Evolutionary conservation across 2,888 invertebrate species (phyloP), one percentile per base, ranked within the genome.

Genomic region (Sinopyrophorus schimmeli): DNA sequence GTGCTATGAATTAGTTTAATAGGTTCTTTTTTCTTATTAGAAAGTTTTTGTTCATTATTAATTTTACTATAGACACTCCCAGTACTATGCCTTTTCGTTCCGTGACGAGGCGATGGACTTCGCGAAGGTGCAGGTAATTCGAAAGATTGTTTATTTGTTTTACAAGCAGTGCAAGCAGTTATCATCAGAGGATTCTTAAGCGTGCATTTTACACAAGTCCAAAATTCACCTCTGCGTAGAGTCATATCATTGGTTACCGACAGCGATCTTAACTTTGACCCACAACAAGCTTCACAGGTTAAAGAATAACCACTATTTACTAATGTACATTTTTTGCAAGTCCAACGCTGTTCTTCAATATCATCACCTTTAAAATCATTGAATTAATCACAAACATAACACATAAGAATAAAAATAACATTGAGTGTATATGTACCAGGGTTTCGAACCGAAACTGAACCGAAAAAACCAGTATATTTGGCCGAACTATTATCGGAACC

Each of bases 281-380:
- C 89, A 24, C 89, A 89, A 70, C 95, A 95, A 0, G 90, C 92
- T 6, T 87, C 86, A 70, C 95, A 95, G 0, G 85, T 84, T 49
- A 81, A 77, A 0, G 84, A 81, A 12, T 80, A 75, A 0, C 80
- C 76, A 10, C 85, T 82, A 73, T 95, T 95, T 14, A 91, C 80
- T 47, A 93, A 76, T 1, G 94, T 94, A 69, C 95, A 95, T 60
- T 91, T 89, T 54, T 82, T 81, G 70, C 94, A 95, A 7, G 89
- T 82, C 94, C 94, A 95, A 51, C 82, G 76, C 55, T 74, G 76
- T 44, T 74, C 74, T 16, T 72, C 72, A 12, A 6, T 23, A 41
- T 30, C 27, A 20, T 10, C 14, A 38, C 20, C 46, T 38, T n/a
- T n/a, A n/a, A 14, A 10, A n/a, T 18, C 20, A 35, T 17, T 7